Percentiles rank a stretch among this genome's conserved stretches.
Evolutionary conservation across 2,888 invertebrate species (phyloP).

Genomic region (Erpobdella octoculata): DNA sequence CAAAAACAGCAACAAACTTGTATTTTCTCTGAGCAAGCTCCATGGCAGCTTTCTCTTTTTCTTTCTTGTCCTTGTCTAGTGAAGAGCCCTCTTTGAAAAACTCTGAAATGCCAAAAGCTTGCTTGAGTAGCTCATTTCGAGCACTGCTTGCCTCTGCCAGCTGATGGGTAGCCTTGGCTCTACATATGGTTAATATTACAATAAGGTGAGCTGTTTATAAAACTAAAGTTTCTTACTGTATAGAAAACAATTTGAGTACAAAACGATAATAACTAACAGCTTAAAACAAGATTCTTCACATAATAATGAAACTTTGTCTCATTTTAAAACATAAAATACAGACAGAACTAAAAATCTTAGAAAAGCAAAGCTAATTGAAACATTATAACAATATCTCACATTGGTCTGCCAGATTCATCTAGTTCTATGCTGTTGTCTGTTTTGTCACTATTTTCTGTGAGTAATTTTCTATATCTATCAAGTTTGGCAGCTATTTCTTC

Average conservation of each 20-base stretch:
- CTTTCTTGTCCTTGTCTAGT: slow-evolving; percentile 53
- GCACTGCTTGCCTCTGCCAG: slow-evolving; percentile 89
- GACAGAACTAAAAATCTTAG: too few relatives aligned
- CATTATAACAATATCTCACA: too few relatives aligned
- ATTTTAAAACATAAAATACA: too few relatives aligned
- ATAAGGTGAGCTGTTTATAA: neutral
- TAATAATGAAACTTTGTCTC: neutral
- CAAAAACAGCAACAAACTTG: slow-evolving; percentile 11
- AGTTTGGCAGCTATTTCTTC: slow-evolving; percentile 81
- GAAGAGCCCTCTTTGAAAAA: slow-evolving; percentile 88
- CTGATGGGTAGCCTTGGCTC: slow-evolving; percentile 85
- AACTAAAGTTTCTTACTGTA: neutral
- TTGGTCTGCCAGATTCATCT: slow-evolving; percentile 76
- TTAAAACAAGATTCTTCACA: neutral
- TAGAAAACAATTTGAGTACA: neutral
- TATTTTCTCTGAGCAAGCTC: slow-evolving; percentile 34
- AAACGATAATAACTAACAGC: neutral
- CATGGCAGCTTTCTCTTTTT: slow-evolving; percentile 37
- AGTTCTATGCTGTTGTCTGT: slow-evolving; percentile 44
- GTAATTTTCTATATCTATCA: slow-evolving; percentile 74
- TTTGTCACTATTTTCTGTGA: slow-evolving; percentile 63
- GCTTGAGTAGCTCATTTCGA: slow-evolving; percentile 82
- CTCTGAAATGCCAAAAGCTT: slow-evolving; percentile 88
- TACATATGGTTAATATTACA: too few relatives aligned
- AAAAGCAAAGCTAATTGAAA: too few relatives aligned